These are phyloP conservation scores for Anomalospiza imberbis DNA, from an alignment of 2,797 vertebrate species.

Conservation along the genomic window DNA sequence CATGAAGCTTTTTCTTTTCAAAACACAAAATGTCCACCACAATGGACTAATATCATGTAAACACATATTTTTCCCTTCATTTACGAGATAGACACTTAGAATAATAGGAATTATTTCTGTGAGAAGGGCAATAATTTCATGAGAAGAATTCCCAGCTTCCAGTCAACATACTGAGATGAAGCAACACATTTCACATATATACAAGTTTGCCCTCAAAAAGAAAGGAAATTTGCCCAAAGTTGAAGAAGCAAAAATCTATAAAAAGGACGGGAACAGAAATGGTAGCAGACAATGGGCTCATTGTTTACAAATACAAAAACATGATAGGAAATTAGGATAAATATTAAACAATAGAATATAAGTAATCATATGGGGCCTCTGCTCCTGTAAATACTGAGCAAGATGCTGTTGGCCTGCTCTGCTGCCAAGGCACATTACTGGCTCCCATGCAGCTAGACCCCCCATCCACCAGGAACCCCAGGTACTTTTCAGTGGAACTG, in stretches of 20 bases:
- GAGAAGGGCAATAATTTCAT: neutral
- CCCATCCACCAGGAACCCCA: neutral
- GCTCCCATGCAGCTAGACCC: neutral
- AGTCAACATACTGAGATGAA: neutral
- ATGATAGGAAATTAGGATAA: neutral
- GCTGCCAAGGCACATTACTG: neutral
- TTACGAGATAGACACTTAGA: neutral
- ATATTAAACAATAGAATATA: neutral
- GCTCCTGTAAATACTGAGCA: neutral
- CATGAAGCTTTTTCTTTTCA: neutral
- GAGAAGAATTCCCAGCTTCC: neutral
- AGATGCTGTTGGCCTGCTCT: neutral
- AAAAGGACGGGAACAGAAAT: neutral
- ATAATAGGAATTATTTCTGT: neutral
- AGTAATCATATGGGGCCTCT: neutral
- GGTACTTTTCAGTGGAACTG: neutral
- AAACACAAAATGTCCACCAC: neutral
- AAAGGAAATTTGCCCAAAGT: neutral
- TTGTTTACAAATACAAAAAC: neutral
- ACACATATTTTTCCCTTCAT: neutral
- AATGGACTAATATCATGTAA: neutral
- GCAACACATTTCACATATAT: neutral
- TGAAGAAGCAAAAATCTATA: neutral
- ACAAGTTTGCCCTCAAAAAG: neutral
- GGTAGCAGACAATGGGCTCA: neutral